Evolutionary conservation across 2,797 vertebrate species (phyloP), one percentile per base, ranked within the genome.

Genomic region (Poeciliopsis gracilis): DNA sequence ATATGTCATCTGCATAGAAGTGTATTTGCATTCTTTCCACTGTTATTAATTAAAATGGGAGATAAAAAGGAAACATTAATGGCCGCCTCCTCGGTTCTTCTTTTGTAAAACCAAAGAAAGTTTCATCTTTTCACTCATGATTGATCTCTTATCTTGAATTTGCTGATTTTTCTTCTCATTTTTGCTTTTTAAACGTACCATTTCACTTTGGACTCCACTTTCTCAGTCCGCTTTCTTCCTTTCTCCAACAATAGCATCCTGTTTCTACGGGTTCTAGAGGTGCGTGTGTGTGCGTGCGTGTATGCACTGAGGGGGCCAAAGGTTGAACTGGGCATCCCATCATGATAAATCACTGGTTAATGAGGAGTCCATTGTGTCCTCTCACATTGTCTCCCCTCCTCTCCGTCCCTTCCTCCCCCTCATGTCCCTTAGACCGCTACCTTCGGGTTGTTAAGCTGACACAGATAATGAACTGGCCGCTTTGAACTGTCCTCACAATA

Each of bases 311-410:
- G 96, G 94, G 96, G 95, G 94, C 93, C 95, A 97, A 97, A 97
- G 97, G 97, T 97, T 97, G 97, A 98, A 97, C 96, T 94, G 97
- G 96, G 96, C 97, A 96, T 97, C 97, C 96, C 97, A 97, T 97
- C 96, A 97, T 98, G 97, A 99, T 99, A 99, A 98, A 99, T 98
- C 97, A 98, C 97, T 97, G 94, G 95, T 97, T 99, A 98, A 99
- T 98, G 97, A 98, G 97, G 94, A 95, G 92, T 94, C 96, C 90
- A 97, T 97, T 98, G 97, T 97, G 90, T 91, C 87, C 71, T 79
- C 85, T 69, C 87, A 91, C 91, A 95, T 95, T 95, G 90, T 70
- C 95, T 94, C 95, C 88, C 92, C 49, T 78, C 63, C 38, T 59
- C 75, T 47, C 94, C 93, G 91, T 87, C 91, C 89, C 93, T 91